Evolutionary conservation across 2,113 vertebrate genomes (phyloP).

Genomic region (Nannospalax galili): DNA sequence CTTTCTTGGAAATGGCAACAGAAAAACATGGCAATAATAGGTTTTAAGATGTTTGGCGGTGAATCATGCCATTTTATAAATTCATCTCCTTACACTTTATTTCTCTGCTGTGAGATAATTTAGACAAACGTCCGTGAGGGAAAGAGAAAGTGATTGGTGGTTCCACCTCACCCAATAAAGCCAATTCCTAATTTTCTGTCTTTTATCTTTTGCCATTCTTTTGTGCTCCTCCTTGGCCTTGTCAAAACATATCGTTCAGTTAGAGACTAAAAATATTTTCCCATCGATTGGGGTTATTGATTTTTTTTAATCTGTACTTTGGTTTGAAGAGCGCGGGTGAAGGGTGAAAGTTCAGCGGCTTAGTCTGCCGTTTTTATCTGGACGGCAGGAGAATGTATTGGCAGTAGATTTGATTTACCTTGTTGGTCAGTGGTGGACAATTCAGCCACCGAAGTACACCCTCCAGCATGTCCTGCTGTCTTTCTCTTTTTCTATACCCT

Average conservation of each 20-base stretch:
- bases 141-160: constrained; percentile 84
- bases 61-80: constrained; percentile 86
- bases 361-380: constrained; percentile 90
- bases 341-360: constrained; percentile 92
- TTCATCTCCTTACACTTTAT: constrained; percentile 86
- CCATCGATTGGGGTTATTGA: constrained; percentile 92
- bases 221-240: constrained; percentile 88
- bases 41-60: constrained; percentile 75
- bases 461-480: constrained; percentile 82
- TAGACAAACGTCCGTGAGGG: constrained; percentile 83
- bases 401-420: constrained; percentile 90
- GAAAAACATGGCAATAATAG: constrained; percentile 76
- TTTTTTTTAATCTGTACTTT: constrained; percentile 94
- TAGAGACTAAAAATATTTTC: constrained; percentile 93
- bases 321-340: constrained; percentile 91
- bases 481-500: constrained; percentile 58
- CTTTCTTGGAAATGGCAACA: constrained; percentile 73
- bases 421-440: constrained; percentile 86
- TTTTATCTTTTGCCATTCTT: constrained; percentile 90
- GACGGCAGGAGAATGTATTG: constrained; percentile 90
- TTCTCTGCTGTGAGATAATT: constrained; percentile 86
- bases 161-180: constrained; percentile 86
- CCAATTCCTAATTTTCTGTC: constrained; percentile 91
- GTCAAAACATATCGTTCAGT: constrained; percentile 92
- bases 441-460: constrained; percentile 83